phyloP scores from a whole-genome alignment of 2,113 vertebrate species.

The Corynorhinus townsendii region DNA sequence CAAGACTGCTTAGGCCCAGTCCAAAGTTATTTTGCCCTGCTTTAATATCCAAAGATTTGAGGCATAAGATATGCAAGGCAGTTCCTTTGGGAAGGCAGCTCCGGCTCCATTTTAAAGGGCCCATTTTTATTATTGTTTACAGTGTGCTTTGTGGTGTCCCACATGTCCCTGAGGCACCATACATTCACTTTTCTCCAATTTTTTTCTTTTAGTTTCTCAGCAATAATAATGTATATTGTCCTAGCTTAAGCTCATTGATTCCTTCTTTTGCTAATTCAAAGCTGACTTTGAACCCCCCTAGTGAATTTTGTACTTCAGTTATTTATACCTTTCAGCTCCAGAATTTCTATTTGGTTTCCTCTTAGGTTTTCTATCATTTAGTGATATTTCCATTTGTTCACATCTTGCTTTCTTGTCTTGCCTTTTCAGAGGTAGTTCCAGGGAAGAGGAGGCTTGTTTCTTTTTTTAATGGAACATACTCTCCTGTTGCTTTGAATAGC shows the following conservation, averaged over 20 bases:
- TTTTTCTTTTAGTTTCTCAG: neutral
- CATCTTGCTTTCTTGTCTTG: neutral
- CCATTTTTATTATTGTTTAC: neutral
- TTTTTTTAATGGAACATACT: neutral
- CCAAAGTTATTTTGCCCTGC: too few species aligned
- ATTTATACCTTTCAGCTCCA: neutral
- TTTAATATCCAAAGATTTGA: neutral
- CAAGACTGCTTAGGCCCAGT: too few species aligned
- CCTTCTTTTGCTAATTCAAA: neutral
- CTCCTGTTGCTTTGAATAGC: neutral
- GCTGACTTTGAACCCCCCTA: neutral
- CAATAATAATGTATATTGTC: neutral
- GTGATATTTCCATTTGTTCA: neutral
- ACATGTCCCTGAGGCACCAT: neutral
- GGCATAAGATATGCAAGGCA: neutral
- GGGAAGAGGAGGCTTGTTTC: neutral
- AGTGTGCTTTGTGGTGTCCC: neutral
- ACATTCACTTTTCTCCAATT: neutral
- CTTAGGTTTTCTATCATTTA: neutral
- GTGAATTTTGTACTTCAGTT: neutral
- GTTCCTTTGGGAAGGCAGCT: neutral
- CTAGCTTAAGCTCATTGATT: neutral
- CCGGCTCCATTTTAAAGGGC: neutral
- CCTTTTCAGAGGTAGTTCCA: neutral
- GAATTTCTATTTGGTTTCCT: neutral